Conservation (phyloP, 1,140 invertebrate genomes). For the Wasmannia auropunctata region DNA sequence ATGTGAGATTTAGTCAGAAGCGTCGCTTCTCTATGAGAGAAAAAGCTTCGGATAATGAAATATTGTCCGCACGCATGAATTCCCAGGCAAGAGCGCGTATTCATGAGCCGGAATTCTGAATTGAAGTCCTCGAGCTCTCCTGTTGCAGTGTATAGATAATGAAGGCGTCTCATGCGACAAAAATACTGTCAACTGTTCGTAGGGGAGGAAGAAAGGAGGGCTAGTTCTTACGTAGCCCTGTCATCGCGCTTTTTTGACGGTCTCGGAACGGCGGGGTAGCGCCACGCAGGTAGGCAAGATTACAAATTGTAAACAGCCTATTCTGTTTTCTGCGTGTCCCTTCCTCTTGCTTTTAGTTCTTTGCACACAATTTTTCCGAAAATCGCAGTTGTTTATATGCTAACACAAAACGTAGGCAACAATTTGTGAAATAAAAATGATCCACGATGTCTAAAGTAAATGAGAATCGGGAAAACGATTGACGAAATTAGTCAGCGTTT, state of each 20-base stretch:
- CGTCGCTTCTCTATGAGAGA: constrained; percentile 23
- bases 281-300: constrained; percentile 77
- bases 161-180: constrained; percentile 82
- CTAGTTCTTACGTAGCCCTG: constrained; percentile 75
- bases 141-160: constrained; percentile 79
- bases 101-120: constrained; percentile 81
- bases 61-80: constrained; percentile 60
- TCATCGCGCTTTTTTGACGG: constrained; percentile 70
- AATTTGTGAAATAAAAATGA: neutral
- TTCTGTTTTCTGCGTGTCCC: neutral
- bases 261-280: constrained; percentile 71
- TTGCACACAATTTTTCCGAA: constrained; percentile 2
- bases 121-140: constrained; percentile 68
- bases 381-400: neutral
- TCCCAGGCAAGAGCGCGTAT: constrained; percentile 70
- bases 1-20: constrained; percentile 32
- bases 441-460: neutral
- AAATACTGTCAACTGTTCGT: constrained; percentile 81
- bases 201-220: constrained; percentile 43
- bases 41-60: constrained; percentile 53
- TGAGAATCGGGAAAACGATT: neutral
- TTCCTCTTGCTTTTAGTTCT: neutral
- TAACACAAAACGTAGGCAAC: neutral
- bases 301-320: constrained; percentile 81
- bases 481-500: neutral